Evolutionary conservation across 2,888 invertebrate species (phyloP).

Genomic region (Scaptodrosophila latifasciaeformis): DNA sequence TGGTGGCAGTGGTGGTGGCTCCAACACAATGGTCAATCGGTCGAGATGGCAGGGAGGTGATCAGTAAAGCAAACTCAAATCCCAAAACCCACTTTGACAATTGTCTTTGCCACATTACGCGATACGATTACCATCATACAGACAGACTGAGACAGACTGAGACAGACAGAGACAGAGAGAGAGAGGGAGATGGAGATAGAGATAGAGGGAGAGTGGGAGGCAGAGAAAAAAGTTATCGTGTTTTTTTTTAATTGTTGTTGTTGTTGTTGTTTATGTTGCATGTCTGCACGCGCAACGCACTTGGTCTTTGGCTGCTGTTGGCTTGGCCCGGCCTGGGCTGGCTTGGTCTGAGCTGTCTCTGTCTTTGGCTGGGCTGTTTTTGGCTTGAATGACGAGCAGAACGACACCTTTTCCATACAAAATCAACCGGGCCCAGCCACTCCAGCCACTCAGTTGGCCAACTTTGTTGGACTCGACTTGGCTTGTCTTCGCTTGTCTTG

Average conservation of each 20-base stretch:
- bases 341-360: constrained; percentile 1
- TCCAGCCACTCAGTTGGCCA: too few species aligned
- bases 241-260: constrained; percentile 6
- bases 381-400: constrained; percentile 48
- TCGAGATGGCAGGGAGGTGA: constrained; percentile 30
- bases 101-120: background rate
- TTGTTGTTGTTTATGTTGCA: constrained; percentile 39
- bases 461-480: too few species aligned
- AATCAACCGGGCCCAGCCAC: constrained; percentile 33
- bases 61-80: constrained; percentile 32
- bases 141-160: too few species aligned
- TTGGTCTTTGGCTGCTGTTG: constrained; percentile 32
- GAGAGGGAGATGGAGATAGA: too few species aligned
- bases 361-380: constrained; percentile 10
- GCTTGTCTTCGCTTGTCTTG: constrained; percentile 3
- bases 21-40: too few species aligned
- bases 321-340: constrained; percentile 4
- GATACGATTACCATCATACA: constrained; percentile 5
- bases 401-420: constrained; percentile 58
- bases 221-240: background rate
- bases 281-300: constrained; percentile 59
- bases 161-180: too few species aligned
- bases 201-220: too few species aligned
- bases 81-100: too few species aligned
- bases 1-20: too few species aligned